Conservation (phyloP, 1,140 invertebrate species). For the Notospermus geniculatus region DNA sequence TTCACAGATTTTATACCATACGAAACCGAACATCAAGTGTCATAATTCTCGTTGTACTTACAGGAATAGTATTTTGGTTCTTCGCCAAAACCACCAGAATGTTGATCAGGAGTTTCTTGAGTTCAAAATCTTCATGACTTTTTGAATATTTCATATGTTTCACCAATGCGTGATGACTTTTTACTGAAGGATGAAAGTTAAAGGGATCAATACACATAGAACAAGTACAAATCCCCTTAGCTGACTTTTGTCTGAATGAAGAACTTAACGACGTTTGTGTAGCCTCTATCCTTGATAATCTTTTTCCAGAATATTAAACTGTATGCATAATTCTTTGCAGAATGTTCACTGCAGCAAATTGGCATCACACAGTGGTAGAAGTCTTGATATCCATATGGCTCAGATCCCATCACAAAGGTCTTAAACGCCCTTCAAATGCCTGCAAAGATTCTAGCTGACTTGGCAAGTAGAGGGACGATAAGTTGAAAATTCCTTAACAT, state of each 20-base stretch:
- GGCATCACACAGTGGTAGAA: too few species aligned
- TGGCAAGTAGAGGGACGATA: background rate
- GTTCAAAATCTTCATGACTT: slow-evolving; percentile 57
- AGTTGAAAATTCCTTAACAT: slow-evolving; percentile 5
- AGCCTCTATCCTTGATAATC: too few species aligned
- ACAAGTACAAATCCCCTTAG: background rate
- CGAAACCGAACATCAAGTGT: too few species aligned
- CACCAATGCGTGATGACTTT: slow-evolving; percentile 52
- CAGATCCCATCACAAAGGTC: background rate
- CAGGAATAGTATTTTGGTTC: slow-evolving; percentile 42
- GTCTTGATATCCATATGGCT: too few species aligned
- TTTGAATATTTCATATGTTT: slow-evolving; percentile 52
- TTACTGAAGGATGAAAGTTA: too few species aligned
- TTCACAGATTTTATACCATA: background rate
- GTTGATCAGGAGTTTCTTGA: slow-evolving; percentile 55
- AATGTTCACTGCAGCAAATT: too few species aligned
- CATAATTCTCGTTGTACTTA: slow-evolving; percentile 29
- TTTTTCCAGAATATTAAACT: too few species aligned
- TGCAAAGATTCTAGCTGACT: background rate
- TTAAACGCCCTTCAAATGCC: background rate
- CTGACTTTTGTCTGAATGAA: background rate
- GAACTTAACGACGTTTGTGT: background rate
- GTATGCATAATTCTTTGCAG: too few species aligned
- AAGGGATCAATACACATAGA: slow-evolving; percentile 18
- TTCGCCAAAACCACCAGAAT: slow-evolving; percentile 49